Base-by-base conservation (phyloP, 2,888 invertebrate genomes). In the Trisateles emortualis region DNA sequence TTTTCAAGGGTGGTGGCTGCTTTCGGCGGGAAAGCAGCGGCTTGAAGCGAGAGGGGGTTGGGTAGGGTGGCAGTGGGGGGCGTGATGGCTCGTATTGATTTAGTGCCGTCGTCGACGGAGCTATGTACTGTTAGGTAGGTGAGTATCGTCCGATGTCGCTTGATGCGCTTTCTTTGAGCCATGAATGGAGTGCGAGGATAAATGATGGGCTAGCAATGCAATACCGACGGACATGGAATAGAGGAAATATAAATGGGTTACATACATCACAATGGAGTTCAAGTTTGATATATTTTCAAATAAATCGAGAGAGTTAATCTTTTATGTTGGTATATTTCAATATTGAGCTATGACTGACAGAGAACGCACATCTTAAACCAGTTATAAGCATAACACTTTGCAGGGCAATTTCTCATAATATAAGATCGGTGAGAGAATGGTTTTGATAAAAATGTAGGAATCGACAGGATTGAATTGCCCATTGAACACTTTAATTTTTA, bases 71-170 rank as follows among this genome's bases (percentile, higher is more conserved):
- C 68, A 77, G 76, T 65, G 79, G 81, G 82, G 86, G 87, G 88
- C 80, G 88, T 91, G 93, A 93, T 92, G 93, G 92, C 88, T 89
- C 90, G 93, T 93, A 93, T 93, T 93, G 93, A 93, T 93, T 93
- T 93, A 93, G 92, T 93, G 93, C 93, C 93, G 92, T 92, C 92
- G 92, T 92, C 92, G 92, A 88, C 90, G 89, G 78, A 84, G 90
- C 90, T 90, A 90, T 90, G 90, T 91, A 90, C 86, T 86, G 83
- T 77, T 87, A 86, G 84, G 79, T 87, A 87, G 86, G 86, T 83
- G 83, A 81, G 82, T 87, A 87, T 84, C 82, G 85, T 77, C 72
- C 78, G 78, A 77, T 85, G 87, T 88, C 89, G 90, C 89, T 90
- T 89, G 86, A 91, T 90, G 91, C 92, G 92, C 91, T 92, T 92